Evolutionary conservation across 2,888 invertebrate species (phyloP).

Genomic region (Mycalesis mineus): DNA sequence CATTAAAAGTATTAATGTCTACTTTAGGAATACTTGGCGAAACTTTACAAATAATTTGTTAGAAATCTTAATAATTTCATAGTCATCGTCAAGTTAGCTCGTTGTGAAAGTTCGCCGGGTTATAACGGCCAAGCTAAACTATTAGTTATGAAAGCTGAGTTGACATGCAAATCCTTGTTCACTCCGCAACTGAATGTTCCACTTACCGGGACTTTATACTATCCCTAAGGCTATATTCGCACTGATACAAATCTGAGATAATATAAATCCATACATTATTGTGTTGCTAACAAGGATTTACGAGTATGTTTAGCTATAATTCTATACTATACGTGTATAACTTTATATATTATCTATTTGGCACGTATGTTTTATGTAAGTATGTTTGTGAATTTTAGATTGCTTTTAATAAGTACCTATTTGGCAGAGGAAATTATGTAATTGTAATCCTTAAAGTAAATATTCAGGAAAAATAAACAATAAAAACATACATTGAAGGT

Average conservation of each 20-base stretch:
- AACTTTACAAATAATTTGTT: conserved; percentile 50
- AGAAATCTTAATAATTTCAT: conserved; percentile 58
- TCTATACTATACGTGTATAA: not conserved
- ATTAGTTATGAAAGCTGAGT: conserved; percentile 69
- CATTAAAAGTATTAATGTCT: conserved; percentile 31
- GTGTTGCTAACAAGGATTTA: not conserved
- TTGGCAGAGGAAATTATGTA: no score
- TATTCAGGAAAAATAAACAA: no score
- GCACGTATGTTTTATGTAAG: no score
- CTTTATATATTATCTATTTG: no score
- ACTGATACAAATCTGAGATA: conserved; percentile 9
- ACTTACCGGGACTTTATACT: conserved; percentile 27
- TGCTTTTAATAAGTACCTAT: no score
- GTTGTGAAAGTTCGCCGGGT: conserved; percentile 54
- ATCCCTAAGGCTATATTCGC: conserved; percentile 16
- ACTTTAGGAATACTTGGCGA: conserved; percentile 38
- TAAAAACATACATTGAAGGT: no score
- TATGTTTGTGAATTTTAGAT: no score
- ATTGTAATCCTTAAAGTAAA: no score
- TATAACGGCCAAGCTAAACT: conserved; percentile 59
- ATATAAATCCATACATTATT: not conserved
- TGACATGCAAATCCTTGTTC: conserved; percentile 70
- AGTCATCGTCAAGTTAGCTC: conserved; percentile 55
- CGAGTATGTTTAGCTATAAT: not conserved
- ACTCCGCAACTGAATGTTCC: conserved; percentile 30